These are phyloP conservation scores for Cotesia chilonis DNA, from an alignment of 1,140 invertebrate genomes.

Conservation along the genomic window DNA sequence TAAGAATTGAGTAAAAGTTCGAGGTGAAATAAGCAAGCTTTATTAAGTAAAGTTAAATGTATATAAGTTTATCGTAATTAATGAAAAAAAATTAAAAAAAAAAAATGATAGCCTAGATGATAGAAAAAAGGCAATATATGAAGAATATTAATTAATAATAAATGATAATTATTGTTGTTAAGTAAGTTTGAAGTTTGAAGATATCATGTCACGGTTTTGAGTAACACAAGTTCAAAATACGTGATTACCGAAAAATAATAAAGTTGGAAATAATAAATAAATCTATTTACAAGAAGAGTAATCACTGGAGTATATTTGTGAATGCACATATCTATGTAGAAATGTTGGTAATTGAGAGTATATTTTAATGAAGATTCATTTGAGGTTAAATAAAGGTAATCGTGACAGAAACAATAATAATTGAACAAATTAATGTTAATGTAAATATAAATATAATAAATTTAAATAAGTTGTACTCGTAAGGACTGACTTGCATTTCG, in stretches of 20 bases:
- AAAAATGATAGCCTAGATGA: not conserved
- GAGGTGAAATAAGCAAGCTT: not conserved
- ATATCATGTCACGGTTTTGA: too few relatives aligned
- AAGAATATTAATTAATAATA: too few relatives aligned
- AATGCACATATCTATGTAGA: conserved; percentile 47
- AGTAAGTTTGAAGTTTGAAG: too few relatives aligned
- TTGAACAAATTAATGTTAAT: conserved; percentile 19
- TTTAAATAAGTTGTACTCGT: conserved; percentile 5
- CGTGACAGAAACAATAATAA: conserved; percentile 19
- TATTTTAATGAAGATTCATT: conserved; percentile 47
- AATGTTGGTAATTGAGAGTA: conserved; percentile 53
- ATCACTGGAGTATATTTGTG: conserved; percentile 41
- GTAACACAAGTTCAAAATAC: too few relatives aligned
- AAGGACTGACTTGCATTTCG: conserved; percentile 31
- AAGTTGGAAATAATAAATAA: conserved; percentile 12
- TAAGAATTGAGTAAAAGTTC: not conserved
- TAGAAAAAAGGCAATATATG: not conserved
- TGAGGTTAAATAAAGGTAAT: not conserved
- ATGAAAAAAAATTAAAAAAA: not conserved
- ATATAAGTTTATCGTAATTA: not conserved
- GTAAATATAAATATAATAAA: conserved; percentile 7
- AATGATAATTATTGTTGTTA: too few relatives aligned
- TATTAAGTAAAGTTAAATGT: not conserved
- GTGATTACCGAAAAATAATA: not conserved
- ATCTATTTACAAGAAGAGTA: conserved; percentile 2